Evolutionary conservation across 2,113 vertebrate species (phyloP), one percentile per base, ranked within the genome.

Genomic region (Macquaria australasica): DNA sequence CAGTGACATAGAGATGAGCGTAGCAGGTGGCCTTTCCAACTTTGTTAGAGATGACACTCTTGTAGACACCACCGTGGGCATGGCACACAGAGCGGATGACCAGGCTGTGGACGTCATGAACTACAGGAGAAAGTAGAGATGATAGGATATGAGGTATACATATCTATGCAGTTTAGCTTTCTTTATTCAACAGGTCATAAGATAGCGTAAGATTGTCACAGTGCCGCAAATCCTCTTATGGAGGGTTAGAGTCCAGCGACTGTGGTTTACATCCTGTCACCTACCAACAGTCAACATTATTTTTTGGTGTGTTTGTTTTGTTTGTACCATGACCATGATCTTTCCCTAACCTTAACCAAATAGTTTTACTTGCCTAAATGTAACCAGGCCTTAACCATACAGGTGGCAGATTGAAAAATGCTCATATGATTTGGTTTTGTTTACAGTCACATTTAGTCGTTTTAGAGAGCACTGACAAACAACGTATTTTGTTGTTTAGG

Each of bases 1-100:
- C 98, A 1, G 97, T 97, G 84, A 99, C 97, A 0, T 99, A 99
- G 63, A 99, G 96, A 88, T 99, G 98, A 0, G 98, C 97, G 0
- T 99, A 99, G 93, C 98, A 99, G 0, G 98, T 98, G 45, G 98
- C 98, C 88, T 99, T 99, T 84, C 98, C 98, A 79, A 99, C 92
- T 93, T 99, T 99, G 96, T 99, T 99, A 84, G 98, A 97, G 8
- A 99, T 99, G 84, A 99, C 98, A 0, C 98, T 99, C 94, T 99
- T 99, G 87, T 99, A 99, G 86, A 99, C 98, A 0, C 98, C 98
- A 0, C 97, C 98, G 0, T 99, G 98, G 4, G 96, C 92, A 0
- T 98, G 98, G 69, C 95, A 96, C 91, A 99, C 97, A 0, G 96
- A 94, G 0, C 95, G 96, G 83, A 99, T 97, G 75, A 99, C 96